Percentiles rank a stretch among this genome's conserved stretches.
Conservation (phyloP, 2,113 vertebrate genomes). For the Catharus minimus region DNA sequence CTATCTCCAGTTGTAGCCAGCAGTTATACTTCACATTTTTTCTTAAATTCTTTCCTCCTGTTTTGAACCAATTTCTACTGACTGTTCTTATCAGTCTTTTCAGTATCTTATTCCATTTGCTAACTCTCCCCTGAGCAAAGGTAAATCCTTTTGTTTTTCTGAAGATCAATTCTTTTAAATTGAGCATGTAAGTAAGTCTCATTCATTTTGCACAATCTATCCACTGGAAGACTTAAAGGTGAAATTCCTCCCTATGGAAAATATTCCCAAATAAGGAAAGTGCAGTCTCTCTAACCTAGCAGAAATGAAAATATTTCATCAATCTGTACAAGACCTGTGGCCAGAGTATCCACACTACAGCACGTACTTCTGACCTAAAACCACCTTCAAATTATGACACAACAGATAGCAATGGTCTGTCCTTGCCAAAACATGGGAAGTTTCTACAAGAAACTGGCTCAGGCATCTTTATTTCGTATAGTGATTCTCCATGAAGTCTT, state of each 20-base stretch:
- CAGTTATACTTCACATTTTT: not conserved
- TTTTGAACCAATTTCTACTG: conserved; percentile 7
- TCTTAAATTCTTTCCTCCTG: not conserved
- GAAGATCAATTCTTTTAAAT: conserved; percentile 22
- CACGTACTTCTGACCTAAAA: not conserved
- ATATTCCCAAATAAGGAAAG: not conserved
- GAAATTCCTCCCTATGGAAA: not conserved
- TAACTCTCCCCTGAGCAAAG: not conserved
- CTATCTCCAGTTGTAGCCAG: not conserved
- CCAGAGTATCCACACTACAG: not conserved
- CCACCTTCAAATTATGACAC: not conserved
- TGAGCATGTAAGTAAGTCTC: not conserved
- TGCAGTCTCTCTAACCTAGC: not conserved
- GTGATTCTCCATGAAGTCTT: not conserved
- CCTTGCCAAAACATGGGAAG: not conserved
- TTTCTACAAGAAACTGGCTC: not conserved
- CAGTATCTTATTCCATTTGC: conserved; percentile 17
- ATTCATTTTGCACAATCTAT: not conserved
- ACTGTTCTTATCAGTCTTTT: not conserved
- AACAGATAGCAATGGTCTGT: not conserved
- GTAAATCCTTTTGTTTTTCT: conserved; percentile 20
- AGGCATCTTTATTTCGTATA: not conserved
- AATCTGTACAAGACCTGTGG: not conserved
- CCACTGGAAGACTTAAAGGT: not conserved
- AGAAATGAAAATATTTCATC: not conserved